These are phyloP conservation scores for Eremobia ochroleuca DNA, from an alignment of 2,888 invertebrate genomes.

Conservation along the genomic window DNA sequence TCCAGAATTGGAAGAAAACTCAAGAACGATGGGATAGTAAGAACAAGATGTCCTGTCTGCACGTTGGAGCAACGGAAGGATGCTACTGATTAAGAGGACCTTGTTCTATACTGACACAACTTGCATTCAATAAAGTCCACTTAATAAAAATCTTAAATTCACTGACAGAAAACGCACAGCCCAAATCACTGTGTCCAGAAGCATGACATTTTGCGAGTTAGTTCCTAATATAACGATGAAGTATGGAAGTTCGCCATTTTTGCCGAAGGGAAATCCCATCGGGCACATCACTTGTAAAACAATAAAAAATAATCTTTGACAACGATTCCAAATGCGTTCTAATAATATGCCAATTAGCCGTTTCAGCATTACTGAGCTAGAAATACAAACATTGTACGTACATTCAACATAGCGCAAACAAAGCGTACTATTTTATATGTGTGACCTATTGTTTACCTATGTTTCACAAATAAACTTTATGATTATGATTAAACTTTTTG, in stretches of 20 bases:
- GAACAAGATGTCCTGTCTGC: no score
- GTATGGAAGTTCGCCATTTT: not conserved
- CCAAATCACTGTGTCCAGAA: not conserved
- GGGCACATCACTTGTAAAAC: not conserved
- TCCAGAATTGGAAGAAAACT: not conserved
- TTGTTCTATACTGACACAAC: not conserved
- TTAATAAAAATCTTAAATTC: not conserved
- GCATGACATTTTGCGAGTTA: not conserved
- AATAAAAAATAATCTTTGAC: not conserved
- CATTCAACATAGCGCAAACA: no score
- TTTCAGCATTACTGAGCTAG: no score
- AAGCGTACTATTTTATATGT: no score
- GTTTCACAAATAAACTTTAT: no score
- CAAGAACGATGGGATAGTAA: not conserved
- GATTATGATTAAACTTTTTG: no score
- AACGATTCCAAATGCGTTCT: not conserved
- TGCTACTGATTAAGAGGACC: no score
- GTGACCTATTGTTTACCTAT: no score
- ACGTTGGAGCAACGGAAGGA: not conserved
- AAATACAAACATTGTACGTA: not conserved
- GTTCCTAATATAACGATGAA: not conserved
- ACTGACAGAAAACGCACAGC: not conserved
- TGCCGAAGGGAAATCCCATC: not conserved
- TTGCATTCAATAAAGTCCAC: not conserved
- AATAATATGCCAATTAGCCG: not conserved